Evolutionary conservation across 2,797 vertebrate species (phyloP), one percentile per base, ranked within the genome.

Genomic region (Remorina albescens): DNA sequence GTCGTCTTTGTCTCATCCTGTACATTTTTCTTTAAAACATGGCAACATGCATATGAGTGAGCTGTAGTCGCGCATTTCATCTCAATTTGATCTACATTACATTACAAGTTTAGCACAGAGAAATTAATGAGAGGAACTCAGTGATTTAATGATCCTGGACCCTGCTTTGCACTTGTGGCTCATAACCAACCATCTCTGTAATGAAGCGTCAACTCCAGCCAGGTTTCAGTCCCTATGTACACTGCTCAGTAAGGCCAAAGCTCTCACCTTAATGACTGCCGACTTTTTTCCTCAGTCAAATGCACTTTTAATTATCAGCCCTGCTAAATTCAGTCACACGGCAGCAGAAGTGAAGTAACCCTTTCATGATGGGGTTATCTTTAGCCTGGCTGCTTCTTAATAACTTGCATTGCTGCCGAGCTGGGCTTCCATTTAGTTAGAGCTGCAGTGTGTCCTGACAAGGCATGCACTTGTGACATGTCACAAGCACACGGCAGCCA

Each of bases 301-400:
- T 90, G 86, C 85, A 83, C 89, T 89, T 91, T 90, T 91, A 93
- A 93, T 93, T 89, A 91, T 83, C 83, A 72, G 86, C 88, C 84
- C 85, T 60, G 71, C 76, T 81, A 55, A 77, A 84, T 67, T 82
- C 59, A 74, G 59, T 51, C n/a, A 67, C 60, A 39, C 28, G 23
- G 61, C 72, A 78, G 64, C 66, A 85, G 60, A 37, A 53, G 51
- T 25, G 50, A 50, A 28, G 62, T 11, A 80, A 65, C 70, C n/a
- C 47, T 72, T 76, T 80, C 7, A 51, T 49, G 42, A 47, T 0
- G 2, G 16, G 28, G 34, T 66, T 36, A 13, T 55, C 55, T 75
- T 68, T 25, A 67, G 36, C 73, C 2, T 64, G 67, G 25, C 30
- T 62, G 21, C 26, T 63, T 26, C 21, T 39, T 57, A 51, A 57